Base-by-base conservation (phyloP, 2,797 vertebrate species). In the Orientallactaga sibirica region DNA sequence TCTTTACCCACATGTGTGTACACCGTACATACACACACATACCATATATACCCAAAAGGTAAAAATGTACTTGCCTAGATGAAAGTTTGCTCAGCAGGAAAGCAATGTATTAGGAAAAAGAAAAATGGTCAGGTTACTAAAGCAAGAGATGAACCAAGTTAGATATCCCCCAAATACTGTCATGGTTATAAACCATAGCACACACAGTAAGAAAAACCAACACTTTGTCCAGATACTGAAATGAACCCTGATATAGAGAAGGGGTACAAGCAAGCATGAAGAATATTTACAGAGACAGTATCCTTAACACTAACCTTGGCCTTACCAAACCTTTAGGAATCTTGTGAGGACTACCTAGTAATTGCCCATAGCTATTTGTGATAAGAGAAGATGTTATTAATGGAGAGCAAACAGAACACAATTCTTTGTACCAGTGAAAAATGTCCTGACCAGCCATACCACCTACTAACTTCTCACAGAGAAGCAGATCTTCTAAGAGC, bases 241-340 rank as follows among this genome's bases (percentile, higher is more conserved):
- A 81, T 66, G 48, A 91, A 83, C 29, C 71, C 71, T 90, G 70
- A 37, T 62, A 43, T 12, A 83, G 29, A 33, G 19, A 86, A 88
- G 58, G 52, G 22, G 27, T 27, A 27, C 20, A 76, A 91, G 52
- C 11, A 43, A 86, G 27, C 67, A 86, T 15, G 4, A 9, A 90
- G 55, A 92, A 93, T 16, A 67, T 68, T 73, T 77, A 52, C 7
- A 78, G n/a, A 94, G 22, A 76, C 67, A 85, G 43, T 3, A 91
- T 29, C 33, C 29, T 78, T 8, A 7, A 52, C 20, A 96, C 43
- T 33, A 95, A 27, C 25, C 86, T 76, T 79, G 62, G 37, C 14
- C 43, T 86, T 86, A 92, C 18, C n/a, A 93, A 93, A 93, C 73
- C 43, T 33, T 77, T 84, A 41, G 52, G 25, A 82, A 94, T 7